Base-by-base conservation (phyloP, 2,888 invertebrate genomes). In the Panopea generosa region DNA sequence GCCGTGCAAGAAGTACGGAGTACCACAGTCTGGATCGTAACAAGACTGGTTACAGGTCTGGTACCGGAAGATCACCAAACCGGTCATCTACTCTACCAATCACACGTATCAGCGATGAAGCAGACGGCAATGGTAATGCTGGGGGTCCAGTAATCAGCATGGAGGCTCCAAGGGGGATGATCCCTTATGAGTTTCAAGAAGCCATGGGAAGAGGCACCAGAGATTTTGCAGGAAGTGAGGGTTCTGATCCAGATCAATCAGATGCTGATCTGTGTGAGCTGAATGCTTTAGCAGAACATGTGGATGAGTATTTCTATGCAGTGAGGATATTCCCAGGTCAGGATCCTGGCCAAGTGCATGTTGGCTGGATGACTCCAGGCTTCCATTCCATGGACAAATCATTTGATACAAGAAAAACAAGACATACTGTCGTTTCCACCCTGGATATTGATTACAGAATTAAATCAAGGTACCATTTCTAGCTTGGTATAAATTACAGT, bases 291-390 rank as follows among this genome's bases (percentile, higher is more conserved):
- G 90, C 92, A 22, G 92, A 93, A 63, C 86, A 89, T 50, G 98
- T 99, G 91, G 98, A 99, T 91, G 99, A 99, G 92, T 99, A 99
- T 93, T 99, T 98, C 93, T 99, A 98, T 90, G 95, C 95, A 7
- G 95, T 95, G 43, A 90, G 94, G 29, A 96, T 98, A 79, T 98
- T 97, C 93, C 98, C 98, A 43, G 98, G 98, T 65, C 98, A 98
- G 93, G 98, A 98, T 91, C 97, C 98, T 0, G 95, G 96, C 0
- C 97, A 97, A 91, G 97, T 99, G 26, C 99, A 97, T 93, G 96
- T 99, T 0, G 99, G 99, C 20, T 99, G 99, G 99, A 99, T 99
- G 60, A 99, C 99, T 0, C 98, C 99, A 0, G 98, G 98, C 91
- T 99, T 98, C 92, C 93, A 94, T 84, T 87, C 84, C 73, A 82